phyloP scores from a whole-genome alignment of 2,113 vertebrate genomes.

The Cynopterus brachyotis region DNA sequence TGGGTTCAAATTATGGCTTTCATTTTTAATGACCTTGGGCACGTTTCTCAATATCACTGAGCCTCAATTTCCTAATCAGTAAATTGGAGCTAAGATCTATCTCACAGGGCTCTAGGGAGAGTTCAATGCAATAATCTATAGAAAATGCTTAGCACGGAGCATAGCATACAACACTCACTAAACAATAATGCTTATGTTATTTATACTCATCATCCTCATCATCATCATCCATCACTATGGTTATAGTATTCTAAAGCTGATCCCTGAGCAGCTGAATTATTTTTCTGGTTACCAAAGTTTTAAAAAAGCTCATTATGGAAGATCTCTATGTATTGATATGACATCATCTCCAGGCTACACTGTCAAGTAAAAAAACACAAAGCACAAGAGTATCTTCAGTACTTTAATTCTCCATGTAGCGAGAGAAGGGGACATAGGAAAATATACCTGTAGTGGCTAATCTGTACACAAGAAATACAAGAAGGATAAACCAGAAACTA shows the following conservation, averaged over 20 bases:
- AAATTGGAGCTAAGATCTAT: not conserved
- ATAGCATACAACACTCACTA: not conserved
- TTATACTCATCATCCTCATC: not conserved
- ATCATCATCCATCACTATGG: not conserved
- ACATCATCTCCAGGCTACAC: not conserved
- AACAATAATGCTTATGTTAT: not conserved
- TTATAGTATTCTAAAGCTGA: not conserved
- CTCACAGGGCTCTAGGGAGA: not conserved
- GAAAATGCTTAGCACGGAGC: not conserved
- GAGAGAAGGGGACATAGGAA: not conserved
- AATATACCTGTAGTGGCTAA: not conserved
- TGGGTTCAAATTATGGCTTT: not conserved
- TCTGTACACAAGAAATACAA: not conserved
- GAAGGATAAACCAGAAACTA: not conserved
- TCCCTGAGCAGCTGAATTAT: not conserved
- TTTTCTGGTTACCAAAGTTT: not conserved
- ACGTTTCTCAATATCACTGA: not conserved
- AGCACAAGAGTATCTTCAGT: not conserved
- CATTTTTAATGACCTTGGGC: not conserved
- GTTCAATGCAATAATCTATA: accelerated
- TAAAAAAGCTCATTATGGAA: not conserved
- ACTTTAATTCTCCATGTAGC: not conserved
- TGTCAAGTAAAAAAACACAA: not conserved
- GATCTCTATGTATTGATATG: not conserved
- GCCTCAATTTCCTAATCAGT: not conserved